These are phyloP conservation scores for Propsilocerus akamusi DNA, from an alignment of 1,140 invertebrate species.

Conservation along the genomic window DNA sequence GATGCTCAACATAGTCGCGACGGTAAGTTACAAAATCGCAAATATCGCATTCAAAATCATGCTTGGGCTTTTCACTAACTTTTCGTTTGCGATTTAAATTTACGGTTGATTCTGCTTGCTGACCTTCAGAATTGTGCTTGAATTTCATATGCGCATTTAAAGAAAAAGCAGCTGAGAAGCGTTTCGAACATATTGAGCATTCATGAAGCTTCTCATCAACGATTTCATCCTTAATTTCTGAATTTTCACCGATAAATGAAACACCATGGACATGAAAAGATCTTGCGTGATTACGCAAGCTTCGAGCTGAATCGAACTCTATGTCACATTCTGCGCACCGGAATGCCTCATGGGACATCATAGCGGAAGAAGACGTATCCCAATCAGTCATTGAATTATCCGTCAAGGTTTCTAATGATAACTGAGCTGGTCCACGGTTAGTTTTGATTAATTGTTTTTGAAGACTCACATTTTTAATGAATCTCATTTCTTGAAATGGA, in stretches of 20 bases:
- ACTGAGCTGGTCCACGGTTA: background rate
- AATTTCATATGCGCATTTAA: background rate
- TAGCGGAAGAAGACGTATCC: background rate
- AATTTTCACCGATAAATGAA: background rate
- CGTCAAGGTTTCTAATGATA: background rate
- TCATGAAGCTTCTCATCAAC: too few species aligned
- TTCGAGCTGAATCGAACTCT: background rate
- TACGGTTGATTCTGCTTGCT: too few species aligned
- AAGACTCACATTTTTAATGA: background rate
- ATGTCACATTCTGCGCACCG: background rate
- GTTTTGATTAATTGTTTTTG: background rate
- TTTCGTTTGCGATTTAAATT: background rate
- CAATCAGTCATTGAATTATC: background rate
- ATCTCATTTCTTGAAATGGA: too few species aligned
- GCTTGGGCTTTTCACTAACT: background rate
- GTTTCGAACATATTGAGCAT: background rate
- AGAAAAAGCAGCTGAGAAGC: background rate
- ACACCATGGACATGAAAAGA: background rate
- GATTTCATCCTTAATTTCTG: background rate
- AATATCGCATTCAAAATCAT: background rate
- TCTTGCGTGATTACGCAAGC: background rate
- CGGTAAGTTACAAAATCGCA: background rate
- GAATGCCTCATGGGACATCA: background rate
- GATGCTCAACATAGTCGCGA: background rate
- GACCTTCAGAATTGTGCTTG: background rate